Conservation (phyloP, 2,797 vertebrate species). For the Diplodus sargus region DNA sequence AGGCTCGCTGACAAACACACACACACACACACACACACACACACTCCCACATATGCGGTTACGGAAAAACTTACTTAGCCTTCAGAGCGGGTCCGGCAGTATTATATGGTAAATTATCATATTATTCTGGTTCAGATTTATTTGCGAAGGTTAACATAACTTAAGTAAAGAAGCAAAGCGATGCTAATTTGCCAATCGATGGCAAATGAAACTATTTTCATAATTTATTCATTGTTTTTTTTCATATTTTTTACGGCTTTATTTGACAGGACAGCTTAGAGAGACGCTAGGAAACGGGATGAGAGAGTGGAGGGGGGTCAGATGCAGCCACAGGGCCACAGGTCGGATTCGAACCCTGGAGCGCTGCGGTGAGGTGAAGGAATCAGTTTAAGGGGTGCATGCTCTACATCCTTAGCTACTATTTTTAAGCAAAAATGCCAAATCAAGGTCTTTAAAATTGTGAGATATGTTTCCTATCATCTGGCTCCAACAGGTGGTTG, state of each 20-base stretch:
- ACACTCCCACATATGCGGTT: slow-evolving; percentile 42
- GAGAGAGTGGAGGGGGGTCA: no score
- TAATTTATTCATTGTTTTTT: not conserved
- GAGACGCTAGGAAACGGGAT: no score
- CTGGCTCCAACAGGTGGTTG: no score
- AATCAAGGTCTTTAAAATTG: not conserved
- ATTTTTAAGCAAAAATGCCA: not conserved
- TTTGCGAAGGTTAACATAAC: slow-evolving; percentile 9
- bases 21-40: slow-evolving; percentile 60
- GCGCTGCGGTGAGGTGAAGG: no score
- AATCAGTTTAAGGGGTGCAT: no score
- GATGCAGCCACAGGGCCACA: no score
- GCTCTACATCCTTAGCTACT: no score
- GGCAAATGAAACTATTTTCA: not conserved
- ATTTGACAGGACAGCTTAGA: no score
- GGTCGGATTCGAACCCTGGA: no score
- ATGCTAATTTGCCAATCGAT: not conserved
- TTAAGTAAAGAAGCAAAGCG: not conserved
- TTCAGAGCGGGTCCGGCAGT: slow-evolving; percentile 33
- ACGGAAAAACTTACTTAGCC: slow-evolving; percentile 52
- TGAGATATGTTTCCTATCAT: not conserved
- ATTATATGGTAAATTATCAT: slow-evolving; percentile 23
- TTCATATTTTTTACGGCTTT: no score
- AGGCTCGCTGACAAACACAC: slow-evolving; percentile 60
- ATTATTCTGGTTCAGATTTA: slow-evolving; percentile 22